These are phyloP conservation scores for Nemotelus nigrinus DNA, from an alignment of 2,888 invertebrate genomes.

Conservation along the genomic window DNA sequence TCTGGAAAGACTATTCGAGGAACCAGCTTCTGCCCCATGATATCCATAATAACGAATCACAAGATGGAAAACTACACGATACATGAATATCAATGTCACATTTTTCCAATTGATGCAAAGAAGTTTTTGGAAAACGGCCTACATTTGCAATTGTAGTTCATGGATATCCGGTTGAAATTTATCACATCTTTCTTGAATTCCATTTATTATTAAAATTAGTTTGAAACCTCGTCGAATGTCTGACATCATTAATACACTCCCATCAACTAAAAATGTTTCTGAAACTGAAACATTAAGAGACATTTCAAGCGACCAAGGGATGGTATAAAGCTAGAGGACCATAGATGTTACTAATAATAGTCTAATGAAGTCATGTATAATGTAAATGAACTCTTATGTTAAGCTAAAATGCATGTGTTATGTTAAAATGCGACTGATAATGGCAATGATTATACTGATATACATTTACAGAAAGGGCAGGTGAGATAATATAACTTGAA, in stretches of 20 bases:
- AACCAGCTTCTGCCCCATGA: too few species aligned
- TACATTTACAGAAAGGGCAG: constrained; percentile 28
- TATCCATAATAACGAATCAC: too few species aligned
- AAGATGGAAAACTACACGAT: too few species aligned
- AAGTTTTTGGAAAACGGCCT: too few species aligned
- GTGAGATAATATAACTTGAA: constrained; percentile 33
- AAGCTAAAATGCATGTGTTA: constrained; percentile 35
- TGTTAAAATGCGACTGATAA: constrained; percentile 41
- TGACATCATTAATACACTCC: background rate
- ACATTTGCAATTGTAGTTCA: too few species aligned
- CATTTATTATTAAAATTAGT: too few species aligned
- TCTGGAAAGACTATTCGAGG: too few species aligned
- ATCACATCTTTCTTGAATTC: too few species aligned
- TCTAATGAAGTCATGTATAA: background rate
- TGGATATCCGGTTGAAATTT: too few species aligned
- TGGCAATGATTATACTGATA: constrained; percentile 30
- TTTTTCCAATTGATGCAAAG: too few species aligned
- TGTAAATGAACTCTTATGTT: constrained; percentile 18
- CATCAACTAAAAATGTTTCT: background rate
- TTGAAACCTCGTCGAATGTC: too few species aligned
- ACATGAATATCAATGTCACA: too few species aligned
- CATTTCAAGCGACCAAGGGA: background rate
- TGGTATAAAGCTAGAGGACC: constrained; percentile 22
- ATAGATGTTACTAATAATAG: constrained; percentile 19
- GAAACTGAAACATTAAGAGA: background rate